These are phyloP conservation scores for Zosterops borbonicus DNA, from an alignment of 2,113 vertebrate genomes.

Conservation along the genomic window DNA sequence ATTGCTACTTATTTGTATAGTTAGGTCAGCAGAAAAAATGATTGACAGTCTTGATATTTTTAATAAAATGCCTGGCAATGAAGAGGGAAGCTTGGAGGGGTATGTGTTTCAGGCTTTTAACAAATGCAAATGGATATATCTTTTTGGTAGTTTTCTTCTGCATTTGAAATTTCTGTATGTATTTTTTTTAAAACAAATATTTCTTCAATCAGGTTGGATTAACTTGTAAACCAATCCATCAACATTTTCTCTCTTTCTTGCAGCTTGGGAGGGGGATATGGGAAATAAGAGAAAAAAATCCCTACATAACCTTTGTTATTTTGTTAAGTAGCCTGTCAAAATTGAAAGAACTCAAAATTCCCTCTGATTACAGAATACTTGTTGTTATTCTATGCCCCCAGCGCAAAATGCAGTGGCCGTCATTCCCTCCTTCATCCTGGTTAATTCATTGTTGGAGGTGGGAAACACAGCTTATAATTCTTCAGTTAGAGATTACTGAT, in stretches of 20 bases:
- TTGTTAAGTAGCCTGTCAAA: neutral
- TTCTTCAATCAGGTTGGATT: neutral
- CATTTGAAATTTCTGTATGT: neutral
- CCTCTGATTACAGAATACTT: neutral
- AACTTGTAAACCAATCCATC: neutral
- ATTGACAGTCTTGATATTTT: neutral
- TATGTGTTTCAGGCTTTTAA: neutral
- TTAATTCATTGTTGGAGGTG: neutral
- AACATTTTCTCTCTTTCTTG: neutral
- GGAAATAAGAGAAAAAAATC: neutral
- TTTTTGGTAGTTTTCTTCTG: neutral
- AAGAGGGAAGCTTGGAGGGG: neutral
- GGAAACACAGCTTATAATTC: neutral
- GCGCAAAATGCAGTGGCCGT: fast-evolving
- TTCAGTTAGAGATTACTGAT: neutral
- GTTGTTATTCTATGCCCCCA: neutral
- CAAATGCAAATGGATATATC: neutral
- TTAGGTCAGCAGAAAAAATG: slow-evolving; percentile 14
- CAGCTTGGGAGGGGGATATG: neutral
- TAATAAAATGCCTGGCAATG: neutral
- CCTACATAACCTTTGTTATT: neutral
- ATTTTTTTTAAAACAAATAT: neutral
- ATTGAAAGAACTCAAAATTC: neutral
- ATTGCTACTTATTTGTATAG: neutral
- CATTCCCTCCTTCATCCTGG: neutral